Evolutionary conservation across 2,888 invertebrate species (phyloP), one percentile per base, ranked within the genome.

Genomic region (Lacanobia oleracea): DNA sequence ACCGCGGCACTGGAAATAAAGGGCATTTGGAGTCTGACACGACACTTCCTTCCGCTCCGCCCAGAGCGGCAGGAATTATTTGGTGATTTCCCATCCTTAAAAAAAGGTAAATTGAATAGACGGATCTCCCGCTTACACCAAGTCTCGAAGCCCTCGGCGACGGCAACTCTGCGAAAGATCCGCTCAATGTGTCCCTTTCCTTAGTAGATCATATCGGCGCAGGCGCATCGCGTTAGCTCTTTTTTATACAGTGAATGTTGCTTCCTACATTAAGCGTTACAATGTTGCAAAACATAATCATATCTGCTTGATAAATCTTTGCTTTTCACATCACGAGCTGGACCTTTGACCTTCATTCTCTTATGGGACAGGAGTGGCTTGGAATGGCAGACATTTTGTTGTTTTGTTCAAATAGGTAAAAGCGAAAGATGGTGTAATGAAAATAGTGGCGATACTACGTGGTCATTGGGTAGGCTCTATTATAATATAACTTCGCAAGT

Each of bases 241-340:
- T 40, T 48, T 43, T 12, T 59, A 45, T 23, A 56, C 48, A 60
- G 23, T 45, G 48, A 33, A n/a, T 27, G 48, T 40, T 33, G 21
- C 27, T 43, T 50, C 67, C 33, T 23, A 23, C 23, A 40, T 16
- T n/a, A 21, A 40, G 43, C 23, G 10, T 27, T 64, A 64, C 70
- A 75, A 70, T 64, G 54, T 75, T 64, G 63, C 48, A 14, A 23
- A 67, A 64, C 7, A 75, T 48, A 59, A 63, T 69, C 21, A 2
- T 75, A 60, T 69, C 69, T 10, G 21, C 23, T 53, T 3, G 12
- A 16, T 57, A 8, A 51, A 74, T 75, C 68, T 48, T n/a, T 18
- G 43, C 14, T 43, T 23, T 43, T 27, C 6, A 23, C n/a, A 12
- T 48, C 60, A 73, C 73, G 67, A 67, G 9, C n/a, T 50, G 33